Evolutionary conservation across 2,888 invertebrate species (phyloP), one percentile per base, ranked within the genome.

Genomic region (Volucella bombylans): DNA sequence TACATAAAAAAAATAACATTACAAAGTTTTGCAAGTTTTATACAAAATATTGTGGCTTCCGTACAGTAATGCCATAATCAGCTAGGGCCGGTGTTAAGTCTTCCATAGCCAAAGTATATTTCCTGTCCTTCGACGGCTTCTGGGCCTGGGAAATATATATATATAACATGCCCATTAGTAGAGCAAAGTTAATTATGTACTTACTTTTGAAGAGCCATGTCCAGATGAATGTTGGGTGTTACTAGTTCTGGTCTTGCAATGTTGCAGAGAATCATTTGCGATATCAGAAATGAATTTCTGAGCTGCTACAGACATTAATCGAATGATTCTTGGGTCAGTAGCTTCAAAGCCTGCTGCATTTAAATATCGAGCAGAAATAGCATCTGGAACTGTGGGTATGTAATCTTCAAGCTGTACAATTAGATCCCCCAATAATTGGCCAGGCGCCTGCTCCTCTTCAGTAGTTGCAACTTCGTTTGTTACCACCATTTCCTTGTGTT

Each of bases 281-380:
- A 99, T 96, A 91, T 99, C 99, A 0, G 99, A 98, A 61, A 99
- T 95, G 90, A 99, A 99, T 91, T 99, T 99, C 91, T 99, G 99
- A 0, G 98, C 96, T 1, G 99, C 98, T 68, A 99, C 93, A 0
- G 99, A 98, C 83, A 99, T 96, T 41, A 99, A 93, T 1, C 99
- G 94, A 3, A 98, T 94, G 87, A 97, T 94, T 89, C 98, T 94
- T 0, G 98, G 97, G 92, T 99, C 99, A 73, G 96, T 95, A 0
- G 97, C 94, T 89, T 98, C 97, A 90, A 99, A 97, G n/a, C 98
- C 99, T 87, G 98, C 95, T 88, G 95, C 94, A 89, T 96, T 96
- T 87, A 99, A 93, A 90, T 97, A 98, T 90, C 97, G 95, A 47
- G 95, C 94, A 0, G 97, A 97, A 1, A 90, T 89, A 74, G 98